Evolutionary conservation across 2,113 vertebrate species (phyloP).

Genomic region (Phyllopteryx taeniolatus): DNA sequence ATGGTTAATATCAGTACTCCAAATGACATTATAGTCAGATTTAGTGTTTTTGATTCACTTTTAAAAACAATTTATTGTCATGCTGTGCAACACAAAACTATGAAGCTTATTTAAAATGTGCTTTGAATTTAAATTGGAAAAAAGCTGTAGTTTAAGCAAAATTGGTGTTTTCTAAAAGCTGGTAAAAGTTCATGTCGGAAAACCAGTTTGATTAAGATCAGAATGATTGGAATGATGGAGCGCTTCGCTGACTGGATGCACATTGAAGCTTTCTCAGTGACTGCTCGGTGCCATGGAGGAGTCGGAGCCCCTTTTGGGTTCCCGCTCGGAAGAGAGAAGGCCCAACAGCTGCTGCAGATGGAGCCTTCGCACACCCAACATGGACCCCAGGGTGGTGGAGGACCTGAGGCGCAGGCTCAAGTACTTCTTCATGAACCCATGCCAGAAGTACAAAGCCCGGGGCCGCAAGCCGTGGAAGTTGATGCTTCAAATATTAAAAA

Average conservation of each 20-base stretch:
- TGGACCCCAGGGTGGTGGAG: slow-evolving; percentile 76
- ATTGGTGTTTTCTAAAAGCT: background rate
- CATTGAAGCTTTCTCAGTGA: background rate
- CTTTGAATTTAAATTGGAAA: background rate
- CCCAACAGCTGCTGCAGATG: slow-evolving; percentile 25
- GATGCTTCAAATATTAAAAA: slow-evolving; percentile 88
- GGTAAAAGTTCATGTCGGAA: slow-evolving; percentile 20
- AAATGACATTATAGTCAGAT: background rate
- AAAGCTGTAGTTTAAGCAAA: background rate
- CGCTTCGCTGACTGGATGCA: background rate
- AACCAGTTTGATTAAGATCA: slow-evolving; percentile 69
- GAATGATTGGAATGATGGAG: slow-evolving; percentile 54
- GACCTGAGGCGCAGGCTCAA: slow-evolving; percentile 87
- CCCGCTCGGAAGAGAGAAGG: slow-evolving; percentile 18
- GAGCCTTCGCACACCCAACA: slow-evolving; percentile 1
- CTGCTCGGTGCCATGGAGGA: slow-evolving; percentile 50
- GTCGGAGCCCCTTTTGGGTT: slow-evolving; percentile 20
- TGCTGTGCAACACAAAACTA: background rate
- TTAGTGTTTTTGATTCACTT: background rate
- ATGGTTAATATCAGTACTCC: background rate
- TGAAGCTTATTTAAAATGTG: background rate
- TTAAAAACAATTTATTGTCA: background rate
- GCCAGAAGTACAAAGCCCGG: slow-evolving; percentile 90
- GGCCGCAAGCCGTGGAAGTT: slow-evolving; percentile 94
- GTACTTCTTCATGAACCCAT: slow-evolving; percentile 96